Percentiles rank a stretch among this genome's conserved stretches.
phyloP scores from a whole-genome alignment of 2,113 vertebrate genomes.

The Campylomormyrus tamandua region DNA sequence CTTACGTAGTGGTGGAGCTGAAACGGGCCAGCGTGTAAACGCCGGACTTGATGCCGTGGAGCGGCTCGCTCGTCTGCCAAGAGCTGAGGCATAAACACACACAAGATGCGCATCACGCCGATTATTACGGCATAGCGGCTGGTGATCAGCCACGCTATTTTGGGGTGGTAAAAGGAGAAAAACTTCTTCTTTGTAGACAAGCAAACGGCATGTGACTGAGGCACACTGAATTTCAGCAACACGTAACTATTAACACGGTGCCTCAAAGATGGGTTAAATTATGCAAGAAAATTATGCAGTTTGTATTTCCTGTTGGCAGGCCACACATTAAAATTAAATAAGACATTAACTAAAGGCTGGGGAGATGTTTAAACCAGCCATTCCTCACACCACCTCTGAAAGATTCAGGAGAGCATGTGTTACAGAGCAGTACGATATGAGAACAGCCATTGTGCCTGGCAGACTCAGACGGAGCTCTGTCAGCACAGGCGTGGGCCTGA shows the following conservation, averaged over 20 bases:
- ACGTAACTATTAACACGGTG: not conserved
- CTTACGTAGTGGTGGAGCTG: slow-evolving; percentile 45
- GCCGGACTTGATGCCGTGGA: slow-evolving; percentile 40
- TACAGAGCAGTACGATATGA: not conserved
- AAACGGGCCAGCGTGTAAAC: slow-evolving; percentile 39
- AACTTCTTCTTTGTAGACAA: not conserved
- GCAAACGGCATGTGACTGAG: not conserved
- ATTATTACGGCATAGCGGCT: not conserved
- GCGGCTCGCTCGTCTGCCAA: slow-evolving; percentile 37
- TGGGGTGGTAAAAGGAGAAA: not conserved
- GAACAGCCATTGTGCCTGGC: not conserved
- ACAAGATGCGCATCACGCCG: not conserved
- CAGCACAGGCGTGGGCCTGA: not conserved
- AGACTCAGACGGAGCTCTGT: not conserved
- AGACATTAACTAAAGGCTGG: not conserved
- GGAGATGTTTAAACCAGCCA: not conserved
- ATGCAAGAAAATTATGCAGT: not conserved
- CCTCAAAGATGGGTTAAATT: not conserved
- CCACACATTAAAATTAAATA: not conserved
- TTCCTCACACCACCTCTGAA: not conserved
- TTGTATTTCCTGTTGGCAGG: not conserved
- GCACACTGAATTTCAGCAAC: not conserved
- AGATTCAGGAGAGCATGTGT: not conserved
- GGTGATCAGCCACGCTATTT: not conserved
- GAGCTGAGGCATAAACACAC: slow-evolving; percentile 35